Base-by-base conservation (phyloP, 2,888 invertebrate species). In the Aporophyla nigra region DNA sequence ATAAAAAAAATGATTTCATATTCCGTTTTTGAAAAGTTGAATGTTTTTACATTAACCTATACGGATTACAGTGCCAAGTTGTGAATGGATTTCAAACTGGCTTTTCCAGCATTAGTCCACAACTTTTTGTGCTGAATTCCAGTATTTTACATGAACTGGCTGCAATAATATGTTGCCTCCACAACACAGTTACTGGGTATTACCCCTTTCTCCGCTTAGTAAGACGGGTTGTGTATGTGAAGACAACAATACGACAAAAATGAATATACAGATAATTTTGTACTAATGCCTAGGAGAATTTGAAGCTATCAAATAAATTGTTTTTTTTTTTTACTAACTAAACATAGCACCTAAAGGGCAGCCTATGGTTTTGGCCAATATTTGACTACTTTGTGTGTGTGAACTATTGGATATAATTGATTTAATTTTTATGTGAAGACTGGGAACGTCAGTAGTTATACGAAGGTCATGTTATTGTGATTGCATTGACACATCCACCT, bases 1-100 rank as follows among this genome's bases (percentile, higher is more conserved):
- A 90, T 88, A 90, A 92, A 88, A 88, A 93, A 93, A 93, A 93
- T 87, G 72, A 91, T 91, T 92, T 92, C 86, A 89, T 87, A 88
- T 89, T 88, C 83, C 78, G 61, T 71, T 82, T 82, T 74, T 77
- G 14, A 51, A 76, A 84, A 86, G 75, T 62, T 76, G 65, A 49
- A 81, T 67, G 69, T 79, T 78, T 76, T 80, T 76, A 68, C 61
- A 69, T 78, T 77, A 78, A 53, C 70, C 53, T 61, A 72, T 75
- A 53, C 40, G 68, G 56, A 71, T 67, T 76, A 65, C 54, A 43
- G 49, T 66, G 61, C 40, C 62, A 12, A 78, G 54, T 74, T 56
- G 40, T 54, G 61, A 40, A 76, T 68, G 65, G 53, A 4, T 76
- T 75, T 78, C 27, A 67, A 74, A 71, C 27, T 33, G 16, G 16